Evolutionary conservation across 2,888 invertebrate species (phyloP), one percentile per base, ranked within the genome.

Genomic region (Epirrita christyi): DNA sequence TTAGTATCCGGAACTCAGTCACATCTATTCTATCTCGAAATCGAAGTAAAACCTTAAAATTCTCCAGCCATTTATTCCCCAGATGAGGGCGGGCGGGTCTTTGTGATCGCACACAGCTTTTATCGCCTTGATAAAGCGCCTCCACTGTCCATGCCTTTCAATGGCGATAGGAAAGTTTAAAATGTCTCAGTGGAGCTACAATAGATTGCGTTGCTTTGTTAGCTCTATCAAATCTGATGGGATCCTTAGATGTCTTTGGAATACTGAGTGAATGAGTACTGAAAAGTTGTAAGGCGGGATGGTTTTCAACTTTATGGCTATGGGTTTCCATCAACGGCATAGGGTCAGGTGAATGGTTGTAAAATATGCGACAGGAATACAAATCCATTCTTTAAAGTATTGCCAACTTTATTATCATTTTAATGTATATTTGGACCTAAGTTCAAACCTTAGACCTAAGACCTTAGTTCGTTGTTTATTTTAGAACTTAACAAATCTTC

Each of bases 61-160:
- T 64, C 56, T 58, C 40, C 42, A 42, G 43, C 60, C 59, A 55
- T 61, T 57, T 61, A 32, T 51, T 63, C 65, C n/a, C n/a, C 61
- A 63, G 53, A 63, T 59, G 55, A 60, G 61, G 59, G 62, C 60
- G 56, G 52, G 64, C 61, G 50, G 45, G 46, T 40, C 56, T 68
- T 77, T 77, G 74, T 73, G 73, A 68, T 70, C 58, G 68, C 21
- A 3, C 14, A 44, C 57, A 70, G 50, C 57, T 51, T 65, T 67
- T 82, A 85, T 83, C 83, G 80, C 56, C 60, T 70, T 88, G 85
- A 85, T 84, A 86, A 83, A 87, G 70, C 77, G 67, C 78, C 69
- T 64, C 72, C 70, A 80, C 81, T 86, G 86, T 87, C 87, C 87
- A 76, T 78, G 73, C 79, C 70, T 80, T 81, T 80, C 68, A 81